A percentile compares a stretch with the other conserved stretches of the same genome.
phyloP scores from a whole-genome alignment of 2,888 invertebrate genomes.

The Acrobasis suavella region DNA sequence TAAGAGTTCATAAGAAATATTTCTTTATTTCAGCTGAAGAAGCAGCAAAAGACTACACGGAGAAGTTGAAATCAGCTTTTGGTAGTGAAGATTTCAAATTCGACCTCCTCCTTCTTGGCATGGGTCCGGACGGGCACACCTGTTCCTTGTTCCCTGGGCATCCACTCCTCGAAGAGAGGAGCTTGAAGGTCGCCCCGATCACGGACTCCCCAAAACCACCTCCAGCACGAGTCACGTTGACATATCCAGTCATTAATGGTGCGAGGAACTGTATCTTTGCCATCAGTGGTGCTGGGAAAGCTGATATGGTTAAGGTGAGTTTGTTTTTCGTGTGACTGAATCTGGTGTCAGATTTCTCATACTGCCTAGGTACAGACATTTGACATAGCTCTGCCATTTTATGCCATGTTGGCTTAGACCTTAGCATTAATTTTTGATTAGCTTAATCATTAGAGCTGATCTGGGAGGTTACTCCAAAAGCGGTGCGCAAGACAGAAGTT shows the following conservation, averaged over 20 bases:
- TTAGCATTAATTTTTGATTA: too few species aligned
- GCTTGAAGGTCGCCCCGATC: conserved; percentile 90
- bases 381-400: too few species aligned
- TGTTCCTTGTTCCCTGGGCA: conserved; percentile 97
- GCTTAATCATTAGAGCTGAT: too few species aligned
- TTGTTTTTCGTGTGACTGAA: neutral
- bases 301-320: conserved; percentile 91
- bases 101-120: conserved; percentile 95
- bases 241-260: conserved; percentile 94
- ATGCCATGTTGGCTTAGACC: too few species aligned
- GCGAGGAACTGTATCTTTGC: conserved; percentile 93
- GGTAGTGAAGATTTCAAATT: conserved; percentile 82
- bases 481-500: too few species aligned
- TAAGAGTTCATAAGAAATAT: too few species aligned
- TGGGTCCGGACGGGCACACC: conserved; percentile 99
- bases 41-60: conserved; percentile 88
- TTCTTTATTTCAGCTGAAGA: conserved; percentile 84
- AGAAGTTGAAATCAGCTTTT: conserved; percentile 85
- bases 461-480: too few species aligned
- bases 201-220: conserved; percentile 98
- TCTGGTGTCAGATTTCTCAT: neutral
- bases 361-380: too few species aligned
- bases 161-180: conserved; percentile 83
- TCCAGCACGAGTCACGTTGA: conserved; percentile 93
- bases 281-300: conserved; percentile 92